phyloP scores from a whole-genome alignment of 1,140 invertebrate genomes.

The Drosophila aff. region DNA sequence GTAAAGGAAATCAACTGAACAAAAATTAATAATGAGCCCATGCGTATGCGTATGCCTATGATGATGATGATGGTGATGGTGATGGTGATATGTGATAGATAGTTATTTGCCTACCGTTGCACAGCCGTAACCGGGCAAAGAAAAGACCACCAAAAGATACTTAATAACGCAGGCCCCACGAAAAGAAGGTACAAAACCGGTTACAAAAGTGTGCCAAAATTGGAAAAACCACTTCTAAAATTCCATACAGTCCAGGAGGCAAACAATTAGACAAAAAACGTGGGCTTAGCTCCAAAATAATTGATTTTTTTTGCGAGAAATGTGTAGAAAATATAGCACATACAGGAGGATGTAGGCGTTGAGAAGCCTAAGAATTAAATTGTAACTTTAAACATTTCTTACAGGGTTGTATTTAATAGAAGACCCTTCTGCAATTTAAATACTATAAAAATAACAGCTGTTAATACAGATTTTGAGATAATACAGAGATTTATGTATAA shows the following conservation, averaged over 20 bases:
- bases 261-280: conserved; percentile 8
- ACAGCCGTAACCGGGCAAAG: conserved; percentile 31
- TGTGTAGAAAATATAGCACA: neutral
- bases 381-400: neutral
- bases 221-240: conserved; percentile 14
- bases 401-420: neutral
- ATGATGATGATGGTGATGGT: conserved; percentile 8
- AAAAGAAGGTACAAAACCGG: conserved; percentile 20
- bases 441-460: neutral
- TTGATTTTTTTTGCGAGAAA: no score
- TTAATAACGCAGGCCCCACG: conserved; percentile 4
- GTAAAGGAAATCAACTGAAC: conserved; percentile 50
- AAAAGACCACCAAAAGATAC: conserved; percentile 39
- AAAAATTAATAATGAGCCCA: conserved; percentile 51
- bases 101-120: conserved; percentile 48
- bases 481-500: neutral
- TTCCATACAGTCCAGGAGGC: conserved; percentile 11
- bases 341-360: neutral
- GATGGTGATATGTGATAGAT: conserved; percentile 29
- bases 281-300: conserved; percentile 2
- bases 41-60: conserved; percentile 27
- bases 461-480: neutral
- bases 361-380: neutral
- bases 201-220: conserved; percentile 6
- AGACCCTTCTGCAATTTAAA: neutral